phyloP scores from a whole-genome alignment of 2,113 vertebrate species.

The Melanotaenia duboulayi region DNA sequence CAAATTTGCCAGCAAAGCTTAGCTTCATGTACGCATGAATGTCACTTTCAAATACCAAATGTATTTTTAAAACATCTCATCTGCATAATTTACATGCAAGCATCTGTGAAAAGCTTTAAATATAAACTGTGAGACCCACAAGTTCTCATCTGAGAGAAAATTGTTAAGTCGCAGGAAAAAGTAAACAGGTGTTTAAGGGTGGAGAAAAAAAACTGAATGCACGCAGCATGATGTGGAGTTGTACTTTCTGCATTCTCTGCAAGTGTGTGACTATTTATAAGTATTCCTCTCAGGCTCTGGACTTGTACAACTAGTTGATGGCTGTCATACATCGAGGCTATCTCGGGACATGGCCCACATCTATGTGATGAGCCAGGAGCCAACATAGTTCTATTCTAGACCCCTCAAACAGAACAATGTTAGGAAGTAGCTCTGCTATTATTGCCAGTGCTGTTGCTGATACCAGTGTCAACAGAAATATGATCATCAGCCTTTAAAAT shows the following conservation, averaged over 20 bases:
- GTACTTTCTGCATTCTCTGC: background rate
- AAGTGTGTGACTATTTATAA: conserved; percentile 61
- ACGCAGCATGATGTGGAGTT: background rate
- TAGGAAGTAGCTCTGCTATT: background rate
- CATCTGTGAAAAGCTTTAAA: too few relatives aligned
- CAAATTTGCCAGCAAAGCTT: too few relatives aligned
- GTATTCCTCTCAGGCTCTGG: conserved; percentile 26
- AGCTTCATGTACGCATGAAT: too few relatives aligned
- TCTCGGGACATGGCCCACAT: conserved; percentile 73
- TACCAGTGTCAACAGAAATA: background rate
- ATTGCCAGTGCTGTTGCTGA: background rate
- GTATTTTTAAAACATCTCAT: too few relatives aligned
- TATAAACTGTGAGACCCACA: too few relatives aligned
- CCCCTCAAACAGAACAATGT: background rate
- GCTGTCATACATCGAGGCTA: conserved; percentile 47
- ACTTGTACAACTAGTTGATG: conserved; percentile 30
- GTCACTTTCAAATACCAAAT: too few relatives aligned
- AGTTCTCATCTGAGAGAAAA: too few relatives aligned
- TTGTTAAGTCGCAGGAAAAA: too few relatives aligned
- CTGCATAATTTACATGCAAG: too few relatives aligned
- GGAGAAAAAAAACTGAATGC: too few relatives aligned
- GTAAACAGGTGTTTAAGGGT: too few relatives aligned
- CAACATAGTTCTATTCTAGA: background rate
- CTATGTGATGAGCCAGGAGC: conserved; percentile 10
- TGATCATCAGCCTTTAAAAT: background rate